phyloP scores from a whole-genome alignment of 2,888 invertebrate species.

The Endotricha flammealis region DNA sequence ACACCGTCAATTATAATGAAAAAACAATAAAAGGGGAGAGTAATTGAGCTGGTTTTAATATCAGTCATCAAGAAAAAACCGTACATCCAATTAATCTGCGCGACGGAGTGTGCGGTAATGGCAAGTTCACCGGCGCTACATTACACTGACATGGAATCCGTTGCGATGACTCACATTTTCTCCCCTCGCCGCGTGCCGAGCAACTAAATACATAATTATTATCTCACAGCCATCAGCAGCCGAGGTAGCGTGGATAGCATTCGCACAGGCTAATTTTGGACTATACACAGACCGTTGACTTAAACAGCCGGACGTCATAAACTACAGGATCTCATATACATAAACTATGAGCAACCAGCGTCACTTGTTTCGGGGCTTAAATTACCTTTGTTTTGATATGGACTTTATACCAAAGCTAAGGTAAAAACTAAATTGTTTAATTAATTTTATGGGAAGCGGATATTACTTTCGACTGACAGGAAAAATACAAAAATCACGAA shows the following conservation, averaged over 20 bases:
- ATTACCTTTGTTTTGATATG: too few relatives aligned
- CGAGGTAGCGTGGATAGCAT: constrained; percentile 48
- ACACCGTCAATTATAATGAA: constrained; percentile 11
- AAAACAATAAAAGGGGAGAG: constrained; percentile 31
- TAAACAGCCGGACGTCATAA: constrained; percentile 61
- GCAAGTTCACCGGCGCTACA: constrained; percentile 45
- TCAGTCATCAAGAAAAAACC: constrained; percentile 43
- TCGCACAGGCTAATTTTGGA: constrained; percentile 67
- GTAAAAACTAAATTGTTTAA: too few relatives aligned
- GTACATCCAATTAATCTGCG: constrained; percentile 53
- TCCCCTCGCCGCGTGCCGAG: constrained; percentile 9
- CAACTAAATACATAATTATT: constrained; percentile 21
- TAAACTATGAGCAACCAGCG: constrained; percentile 16
- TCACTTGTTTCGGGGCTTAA: constrained; percentile 7
- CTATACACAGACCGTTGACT: constrained; percentile 57
- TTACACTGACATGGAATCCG: constrained; percentile 41
- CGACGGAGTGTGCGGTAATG: constrained; percentile 46
- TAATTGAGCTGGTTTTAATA: constrained; percentile 39
- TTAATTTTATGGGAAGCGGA: too few relatives aligned
- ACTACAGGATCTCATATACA: constrained; percentile 36
- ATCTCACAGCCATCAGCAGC: constrained; percentile 34
- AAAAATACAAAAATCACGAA: too few relatives aligned
- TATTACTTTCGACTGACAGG: too few relatives aligned
- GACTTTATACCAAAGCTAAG: too few relatives aligned
- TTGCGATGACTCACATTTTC: constrained; percentile 32